phyloP scores from a whole-genome alignment of 2,797 vertebrate genomes.

The Clamator glandarius region DNA sequence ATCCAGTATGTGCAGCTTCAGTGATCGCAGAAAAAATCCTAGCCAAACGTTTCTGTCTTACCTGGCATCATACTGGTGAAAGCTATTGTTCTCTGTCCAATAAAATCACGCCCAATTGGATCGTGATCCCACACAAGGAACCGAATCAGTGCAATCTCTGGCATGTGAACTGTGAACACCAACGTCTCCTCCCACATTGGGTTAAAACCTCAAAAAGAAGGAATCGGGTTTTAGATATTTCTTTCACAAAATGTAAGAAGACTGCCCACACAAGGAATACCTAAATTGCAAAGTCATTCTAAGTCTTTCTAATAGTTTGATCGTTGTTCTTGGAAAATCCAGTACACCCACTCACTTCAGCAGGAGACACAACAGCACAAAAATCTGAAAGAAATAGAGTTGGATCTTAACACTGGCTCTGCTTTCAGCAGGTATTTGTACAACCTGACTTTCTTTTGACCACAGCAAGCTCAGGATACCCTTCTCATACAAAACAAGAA shows the following conservation, averaged over 20 bases:
- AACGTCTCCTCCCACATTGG: conserved; percentile 99
- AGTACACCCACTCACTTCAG: background rate
- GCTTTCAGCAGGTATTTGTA: background rate
- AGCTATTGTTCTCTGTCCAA: conserved; percentile 93
- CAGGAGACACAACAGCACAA: background rate
- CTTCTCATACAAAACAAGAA: background rate
- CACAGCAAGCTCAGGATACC: background rate
- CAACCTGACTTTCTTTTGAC: background rate
- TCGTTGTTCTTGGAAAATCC: background rate
- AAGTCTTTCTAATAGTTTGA: background rate
- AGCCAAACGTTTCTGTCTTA: conserved; percentile 38
- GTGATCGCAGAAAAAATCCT: too few species aligned
- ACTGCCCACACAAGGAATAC: background rate
- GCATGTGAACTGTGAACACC: conserved; percentile 94
- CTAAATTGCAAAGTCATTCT: background rate
- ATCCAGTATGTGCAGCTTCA: background rate
- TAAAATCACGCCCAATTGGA: conserved; percentile 96
- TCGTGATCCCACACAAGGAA: conserved; percentile 99
- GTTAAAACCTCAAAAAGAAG: conserved; percentile 87
- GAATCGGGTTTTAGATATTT: background rate
- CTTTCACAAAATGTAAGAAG: background rate
- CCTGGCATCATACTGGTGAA: conserved; percentile 98
- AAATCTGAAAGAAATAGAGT: background rate
- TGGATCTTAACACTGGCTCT: background rate
- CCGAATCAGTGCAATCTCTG: conserved; percentile 90